phyloP scores from a whole-genome alignment of 2,113 vertebrate species.

The Empidonax traillii region DNA sequence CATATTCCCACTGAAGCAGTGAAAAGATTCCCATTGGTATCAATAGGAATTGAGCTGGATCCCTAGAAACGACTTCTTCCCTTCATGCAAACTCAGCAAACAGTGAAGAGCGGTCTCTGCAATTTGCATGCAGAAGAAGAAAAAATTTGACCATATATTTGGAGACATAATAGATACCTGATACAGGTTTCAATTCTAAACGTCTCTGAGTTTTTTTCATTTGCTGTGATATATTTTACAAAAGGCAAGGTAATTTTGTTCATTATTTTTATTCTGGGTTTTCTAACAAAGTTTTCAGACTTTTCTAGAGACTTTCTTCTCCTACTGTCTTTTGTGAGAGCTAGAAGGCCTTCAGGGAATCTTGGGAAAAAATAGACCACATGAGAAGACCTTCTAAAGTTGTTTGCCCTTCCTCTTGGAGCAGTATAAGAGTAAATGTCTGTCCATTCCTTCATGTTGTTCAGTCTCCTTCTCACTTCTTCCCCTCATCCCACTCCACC shows the following conservation, averaged over 20 bases:
- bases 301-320: not conserved
- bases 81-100: not conserved
- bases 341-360: not conserved
- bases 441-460: not conserved
- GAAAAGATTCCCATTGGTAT: not conserved
- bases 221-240: not conserved
- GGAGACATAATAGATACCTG: not conserved
- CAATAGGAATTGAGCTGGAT: not conserved
- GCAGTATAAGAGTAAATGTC: not conserved
- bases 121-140: not conserved
- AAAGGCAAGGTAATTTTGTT: not conserved
- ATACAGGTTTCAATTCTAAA: not conserved
- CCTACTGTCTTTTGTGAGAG: not conserved
- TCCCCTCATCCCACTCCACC: accelerated
- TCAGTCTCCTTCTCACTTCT: not conserved
- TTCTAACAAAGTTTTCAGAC: not conserved
- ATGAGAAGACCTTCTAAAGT: not conserved
- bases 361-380: not conserved
- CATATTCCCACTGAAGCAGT: not conserved
- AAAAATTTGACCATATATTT: not conserved
- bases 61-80: not conserved
- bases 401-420: not conserved
- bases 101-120: not conserved
- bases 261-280: not conserved
- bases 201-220: not conserved